Evolutionary conservation across 2,888 invertebrate species (phyloP).

Genomic region (Diploptera punctata): DNA sequence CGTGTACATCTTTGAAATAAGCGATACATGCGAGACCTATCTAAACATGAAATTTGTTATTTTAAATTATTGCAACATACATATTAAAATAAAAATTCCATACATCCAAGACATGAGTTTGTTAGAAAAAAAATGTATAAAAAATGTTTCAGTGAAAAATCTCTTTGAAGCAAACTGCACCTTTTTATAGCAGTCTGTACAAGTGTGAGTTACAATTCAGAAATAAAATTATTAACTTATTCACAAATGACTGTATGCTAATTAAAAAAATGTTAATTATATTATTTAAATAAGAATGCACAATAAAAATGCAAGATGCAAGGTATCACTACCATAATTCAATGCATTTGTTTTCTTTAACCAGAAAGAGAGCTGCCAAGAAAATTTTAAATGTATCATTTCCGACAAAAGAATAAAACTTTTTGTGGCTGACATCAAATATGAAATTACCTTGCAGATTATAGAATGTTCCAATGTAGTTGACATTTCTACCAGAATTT

Average conservation of each 20-base stretch:
- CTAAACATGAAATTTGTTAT: constrained; percentile 29
- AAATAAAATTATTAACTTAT: constrained; percentile 36
- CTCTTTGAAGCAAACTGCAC: constrained; percentile 60
- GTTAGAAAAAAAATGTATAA: constrained; percentile 37
- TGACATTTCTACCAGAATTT: too few species aligned
- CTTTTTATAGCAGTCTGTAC: constrained; percentile 50
- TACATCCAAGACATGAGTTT: constrained; percentile 14
- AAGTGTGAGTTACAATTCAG: constrained; percentile 39
- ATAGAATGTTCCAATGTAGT: too few species aligned
- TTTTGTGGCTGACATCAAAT: too few species aligned
- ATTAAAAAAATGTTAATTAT: constrained; percentile 26
- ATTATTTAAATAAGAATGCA: constrained; percentile 33
- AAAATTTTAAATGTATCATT: too few species aligned
- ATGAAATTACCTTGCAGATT: too few species aligned
- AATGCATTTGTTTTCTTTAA: constrained; percentile 37
- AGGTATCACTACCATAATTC: constrained; percentile 38
- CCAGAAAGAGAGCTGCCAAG: constrained; percentile 7
- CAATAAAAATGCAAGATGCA: constrained; percentile 40
- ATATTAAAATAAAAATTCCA: constrained; percentile 6
- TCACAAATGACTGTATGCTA: constrained; percentile 19
- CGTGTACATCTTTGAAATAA: constrained; percentile 33
- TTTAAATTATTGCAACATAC: constrained; percentile 4
- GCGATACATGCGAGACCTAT: constrained; percentile 16
- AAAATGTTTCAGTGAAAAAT: constrained; percentile 43
- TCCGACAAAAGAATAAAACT: too few species aligned